Conservation (phyloP, 1,140 invertebrate genomes). For the Aplysia californica region DNA sequence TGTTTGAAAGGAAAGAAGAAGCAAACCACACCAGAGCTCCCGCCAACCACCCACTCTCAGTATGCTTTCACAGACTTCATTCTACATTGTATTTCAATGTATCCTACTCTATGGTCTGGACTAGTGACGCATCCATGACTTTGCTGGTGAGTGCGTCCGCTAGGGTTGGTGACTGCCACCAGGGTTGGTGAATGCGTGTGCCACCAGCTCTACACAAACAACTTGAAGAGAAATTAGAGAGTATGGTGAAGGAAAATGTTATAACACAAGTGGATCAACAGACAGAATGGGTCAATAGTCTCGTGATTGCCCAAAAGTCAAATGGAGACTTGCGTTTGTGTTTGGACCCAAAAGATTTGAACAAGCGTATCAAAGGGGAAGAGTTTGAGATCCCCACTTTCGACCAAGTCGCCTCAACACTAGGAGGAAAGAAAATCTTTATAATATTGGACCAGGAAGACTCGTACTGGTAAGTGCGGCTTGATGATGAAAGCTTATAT, state of each 20-base stretch:
- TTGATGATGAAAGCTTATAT: slow-evolving; percentile 53
- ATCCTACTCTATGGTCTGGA: too few species aligned
- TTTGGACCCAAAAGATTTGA: slow-evolving; percentile 33
- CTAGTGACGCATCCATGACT: too few species aligned
- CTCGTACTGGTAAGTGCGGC: slow-evolving; percentile 66
- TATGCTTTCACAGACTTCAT: too few species aligned
- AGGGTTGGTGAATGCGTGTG: slow-evolving; percentile 9
- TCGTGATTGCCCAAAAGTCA: slow-evolving; percentile 40
- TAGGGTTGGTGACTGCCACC: too few species aligned
- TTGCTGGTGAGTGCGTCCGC: too few species aligned
- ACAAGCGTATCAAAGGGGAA: slow-evolving; percentile 22
- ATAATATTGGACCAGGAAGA: slow-evolving; percentile 67
- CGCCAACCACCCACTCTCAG: too few species aligned
- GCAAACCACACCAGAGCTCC: too few species aligned
- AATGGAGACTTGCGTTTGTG: slow-evolving; percentile 41
- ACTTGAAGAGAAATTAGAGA: slow-evolving; percentile 17
- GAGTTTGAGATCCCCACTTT: slow-evolving; percentile 26
- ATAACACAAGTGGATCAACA: slow-evolving; percentile 53
- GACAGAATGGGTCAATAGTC: slow-evolving; percentile 43
- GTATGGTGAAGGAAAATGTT: slow-evolving; percentile 33
- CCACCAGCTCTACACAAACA: slow-evolving; percentile 5
- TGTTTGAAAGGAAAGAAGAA: too few species aligned
- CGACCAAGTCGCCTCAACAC: slow-evolving; percentile 39
- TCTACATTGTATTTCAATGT: too few species aligned
- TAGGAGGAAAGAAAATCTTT: slow-evolving; percentile 65